Evolutionary conservation across 1,140 invertebrate genomes (phyloP), one percentile per base, ranked within the genome.

Genomic region (Branchinecta lindahli): DNA sequence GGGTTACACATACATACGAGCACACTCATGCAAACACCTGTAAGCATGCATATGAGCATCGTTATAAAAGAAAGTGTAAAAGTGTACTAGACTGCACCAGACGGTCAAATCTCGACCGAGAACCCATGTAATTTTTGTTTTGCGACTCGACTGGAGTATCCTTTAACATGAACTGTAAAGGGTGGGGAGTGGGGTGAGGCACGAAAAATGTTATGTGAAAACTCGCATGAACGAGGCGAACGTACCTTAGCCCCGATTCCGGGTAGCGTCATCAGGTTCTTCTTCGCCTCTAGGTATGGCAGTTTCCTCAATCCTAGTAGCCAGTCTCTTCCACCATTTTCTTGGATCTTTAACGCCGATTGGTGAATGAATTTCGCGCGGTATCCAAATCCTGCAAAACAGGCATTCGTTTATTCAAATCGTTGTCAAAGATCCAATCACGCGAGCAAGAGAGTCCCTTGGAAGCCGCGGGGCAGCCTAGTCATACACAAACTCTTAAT

Each of bases 171-270:
- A n/a, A n/a, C n/a, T n/a, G n/a, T n/a, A n/a, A n/a, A n/a, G n/a
- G n/a, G n/a, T n/a, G n/a, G n/a, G n/a, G n/a, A n/a, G 33, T 33
- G 33, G 33, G 2, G 1, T 33, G 33, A 33, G 33, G 33, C 5
- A 33, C 33, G 33, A 33, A 33, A 3, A 33, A 33, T 33, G 5
- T 33, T 33, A 1, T 33, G 33, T 33, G 33, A 33, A 33, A 3
- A 1, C 1, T 33, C 33, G 33, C 2, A 33, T 33, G 33, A 33
- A n/a, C n/a, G n/a, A n/a, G n/a, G n/a, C n/a, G n/a, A 47, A 72
- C 45, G 75, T 78, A 89, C 91, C 83, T 96, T 96, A 44, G 89
- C 87, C 45, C 94, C 94, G 76, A 96, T 86, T 18, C 94, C 94
- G 73, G 85, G 85, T 12, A 97, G 78, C 73, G 84, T 83, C 77